Evolutionary conservation across 2,113 vertebrate species (phyloP).

Genomic region (Litocranius walleri): DNA sequence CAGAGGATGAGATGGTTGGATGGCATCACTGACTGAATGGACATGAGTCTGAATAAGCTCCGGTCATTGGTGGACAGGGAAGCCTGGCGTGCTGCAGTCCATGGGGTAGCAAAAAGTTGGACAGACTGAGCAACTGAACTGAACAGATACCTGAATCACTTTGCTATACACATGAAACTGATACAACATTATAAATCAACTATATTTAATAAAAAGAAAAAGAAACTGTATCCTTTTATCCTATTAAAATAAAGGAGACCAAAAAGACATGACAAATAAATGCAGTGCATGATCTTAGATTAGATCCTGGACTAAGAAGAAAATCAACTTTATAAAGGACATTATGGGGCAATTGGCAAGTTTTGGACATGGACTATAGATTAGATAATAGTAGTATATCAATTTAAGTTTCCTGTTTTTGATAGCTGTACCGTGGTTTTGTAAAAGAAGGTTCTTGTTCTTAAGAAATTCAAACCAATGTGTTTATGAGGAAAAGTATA

Average conservation of each 20-base stretch:
- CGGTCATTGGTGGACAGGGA: rapidly evolving
- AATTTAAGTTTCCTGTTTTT: neutral
- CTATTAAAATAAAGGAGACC: neutral
- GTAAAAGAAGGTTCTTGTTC: neutral
- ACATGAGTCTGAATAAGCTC: neutral
- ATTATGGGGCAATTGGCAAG: neutral
- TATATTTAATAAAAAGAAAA: neutral
- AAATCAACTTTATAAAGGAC: neutral
- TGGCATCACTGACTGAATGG: neutral
- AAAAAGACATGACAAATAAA: neutral
- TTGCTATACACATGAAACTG: neutral
- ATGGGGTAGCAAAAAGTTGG: neutral
- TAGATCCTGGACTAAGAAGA: neutral
- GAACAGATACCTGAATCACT: neutral
- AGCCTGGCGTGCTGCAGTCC: neutral
- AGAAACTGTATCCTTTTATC: neutral
- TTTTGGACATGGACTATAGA: neutral
- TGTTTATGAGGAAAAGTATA: neutral
- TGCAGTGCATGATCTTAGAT: neutral
- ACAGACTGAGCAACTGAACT: neutral
- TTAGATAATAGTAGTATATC: neutral
- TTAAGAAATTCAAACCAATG: neutral
- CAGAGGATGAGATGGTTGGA: neutral
- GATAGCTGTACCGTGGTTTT: neutral
- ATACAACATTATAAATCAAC: neutral